These are phyloP conservation scores for Melanotaenia duboulayi DNA, from an alignment of 2,113 vertebrate genomes.

Conservation along the genomic window DNA sequence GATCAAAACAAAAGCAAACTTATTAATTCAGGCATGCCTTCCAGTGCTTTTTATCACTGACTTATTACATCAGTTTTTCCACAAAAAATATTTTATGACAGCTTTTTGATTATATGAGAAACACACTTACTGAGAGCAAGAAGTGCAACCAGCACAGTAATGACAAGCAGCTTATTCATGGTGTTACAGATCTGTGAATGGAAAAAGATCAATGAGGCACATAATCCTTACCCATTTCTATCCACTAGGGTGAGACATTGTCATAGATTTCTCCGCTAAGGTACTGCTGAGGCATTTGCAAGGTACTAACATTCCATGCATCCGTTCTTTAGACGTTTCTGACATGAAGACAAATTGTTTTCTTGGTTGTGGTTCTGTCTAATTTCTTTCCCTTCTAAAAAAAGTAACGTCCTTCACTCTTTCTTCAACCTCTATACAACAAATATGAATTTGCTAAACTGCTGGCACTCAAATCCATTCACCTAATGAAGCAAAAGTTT, in stretches of 20 bases:
- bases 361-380: background rate
- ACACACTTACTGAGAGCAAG: slow-evolving; percentile 76
- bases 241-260: slow-evolving; percentile 71
- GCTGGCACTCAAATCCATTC: background rate
- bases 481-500: slow-evolving; percentile 16
- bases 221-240: slow-evolving; percentile 7
- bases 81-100: background rate
- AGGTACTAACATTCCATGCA: background rate
- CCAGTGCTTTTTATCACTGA: background rate
- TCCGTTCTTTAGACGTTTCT: background rate
- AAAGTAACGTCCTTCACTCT: background rate
- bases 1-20: background rate
- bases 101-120: background rate
- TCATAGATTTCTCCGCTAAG: slow-evolving; percentile 3
- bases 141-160: slow-evolving; percentile 74
- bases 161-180: slow-evolving; percentile 80
- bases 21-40: background rate
- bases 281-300: background rate
- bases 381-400: background rate
- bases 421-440: background rate
- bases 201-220: slow-evolving; percentile 3
- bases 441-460: background rate
- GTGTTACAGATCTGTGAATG: slow-evolving; percentile 55
- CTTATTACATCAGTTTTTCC: background rate
- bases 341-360: background rate